Base-by-base conservation (phyloP, 2,797 vertebrate genomes). In the Anguilla obscura region DNA sequence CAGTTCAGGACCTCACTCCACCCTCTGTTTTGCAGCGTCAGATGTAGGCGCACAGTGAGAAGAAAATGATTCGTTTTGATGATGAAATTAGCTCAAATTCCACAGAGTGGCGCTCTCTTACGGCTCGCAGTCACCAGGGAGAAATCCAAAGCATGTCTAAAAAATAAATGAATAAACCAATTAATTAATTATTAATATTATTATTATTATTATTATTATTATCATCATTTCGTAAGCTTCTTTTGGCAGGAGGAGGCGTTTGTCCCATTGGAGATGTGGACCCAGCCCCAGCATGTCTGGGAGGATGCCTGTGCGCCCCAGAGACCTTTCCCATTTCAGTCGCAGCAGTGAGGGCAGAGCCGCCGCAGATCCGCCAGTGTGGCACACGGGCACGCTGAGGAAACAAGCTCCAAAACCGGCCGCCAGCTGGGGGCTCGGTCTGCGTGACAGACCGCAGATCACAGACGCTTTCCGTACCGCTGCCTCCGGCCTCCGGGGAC, bases 231-330 rank as follows among this genome's bases (percentile, higher is more conserved):
- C 40, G 4, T 45, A 45, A 45, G 40, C 40, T 45, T 45, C n/a
- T 50, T 12, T 84, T 60, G 27, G 33, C 79, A 96, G 96, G 95
- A 96, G 89, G 94, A 95, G 18, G 93, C 95, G 94, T 96, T 95
- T 87, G 90, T 96, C 33, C 95, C 94, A 0, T 93, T 95, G 84
- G 90, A 93, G 1, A n/a, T 94, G 83, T 92, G 91, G 40, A 88
- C 92, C 54, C 94, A 95, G 91, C 3, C 14, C 14, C 3, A 18
- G 14, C 94, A 89, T 80, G 96, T 93, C 92, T 94, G 93, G 89
- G 93, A 88, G 9, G 92, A 76, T 93, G 91, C 69, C 4, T 85
- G 0, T 96, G 96, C 89, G 91, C 94, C 90, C 95, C 93, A 79
- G 95, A 94, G 90, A 87, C 92, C n/a, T 91, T 95, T 87, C 92